Percentiles rank a stretch among this genome's conserved stretches.
phyloP scores from a whole-genome alignment of 2,113 vertebrate species.

The Tragelaphus imberbis region DNA sequence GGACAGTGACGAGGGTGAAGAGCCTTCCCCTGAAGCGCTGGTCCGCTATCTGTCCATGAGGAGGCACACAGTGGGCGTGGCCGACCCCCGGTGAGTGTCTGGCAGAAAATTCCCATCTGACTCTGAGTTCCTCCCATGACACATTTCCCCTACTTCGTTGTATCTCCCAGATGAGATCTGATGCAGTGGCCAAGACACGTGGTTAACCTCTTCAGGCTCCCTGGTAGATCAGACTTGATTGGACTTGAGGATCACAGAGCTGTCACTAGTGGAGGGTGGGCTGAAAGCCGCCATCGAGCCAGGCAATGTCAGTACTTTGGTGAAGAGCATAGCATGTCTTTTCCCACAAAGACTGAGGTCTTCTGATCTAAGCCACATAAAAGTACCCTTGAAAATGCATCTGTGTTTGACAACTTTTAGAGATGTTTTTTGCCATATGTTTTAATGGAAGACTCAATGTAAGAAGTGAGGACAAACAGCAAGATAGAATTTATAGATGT shows the following conservation, averaged over 20 bases:
- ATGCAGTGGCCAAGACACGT: background rate
- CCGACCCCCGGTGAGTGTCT: conserved; percentile 91
- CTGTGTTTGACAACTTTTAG: background rate
- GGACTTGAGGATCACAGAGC: background rate
- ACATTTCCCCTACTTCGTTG: background rate
- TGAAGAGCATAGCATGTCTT: background rate
- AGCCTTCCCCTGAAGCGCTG: conserved; percentile 96
- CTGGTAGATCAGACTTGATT: background rate
- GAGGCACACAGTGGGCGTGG: conserved; percentile 96
- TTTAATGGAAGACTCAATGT: background rate
- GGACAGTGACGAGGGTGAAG: conserved; percentile 97
- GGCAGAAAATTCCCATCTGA: background rate
- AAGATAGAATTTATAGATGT: background rate
- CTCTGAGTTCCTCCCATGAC: background rate
- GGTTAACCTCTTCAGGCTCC: background rate
- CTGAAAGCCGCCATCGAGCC: background rate
- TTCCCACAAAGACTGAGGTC: background rate
- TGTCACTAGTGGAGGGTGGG: background rate
- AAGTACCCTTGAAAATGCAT: background rate
- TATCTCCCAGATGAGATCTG: background rate
- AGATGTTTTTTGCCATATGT: background rate
- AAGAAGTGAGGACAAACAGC: background rate
- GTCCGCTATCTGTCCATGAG: conserved; percentile 98
- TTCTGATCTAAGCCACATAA: background rate
- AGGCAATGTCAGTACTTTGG: background rate